phyloP scores from a whole-genome alignment of 2,888 invertebrate genomes.

The Choreutis nemorana region DNA sequence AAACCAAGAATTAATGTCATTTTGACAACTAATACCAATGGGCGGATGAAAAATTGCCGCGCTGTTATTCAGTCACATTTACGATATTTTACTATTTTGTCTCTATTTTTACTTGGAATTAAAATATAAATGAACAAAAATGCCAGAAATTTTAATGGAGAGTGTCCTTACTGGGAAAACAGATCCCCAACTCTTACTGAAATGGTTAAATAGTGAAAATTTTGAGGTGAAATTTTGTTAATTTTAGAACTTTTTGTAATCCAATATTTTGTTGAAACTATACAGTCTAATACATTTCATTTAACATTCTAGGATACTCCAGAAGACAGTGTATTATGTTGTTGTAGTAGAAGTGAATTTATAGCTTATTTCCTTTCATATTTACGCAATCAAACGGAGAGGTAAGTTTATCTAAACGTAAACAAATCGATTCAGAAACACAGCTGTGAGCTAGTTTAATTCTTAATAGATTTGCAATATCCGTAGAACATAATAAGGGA shows the following conservation, averaged over 20 bases:
- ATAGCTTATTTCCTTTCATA: constrained; percentile 65
- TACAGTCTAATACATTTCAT: constrained; percentile 11
- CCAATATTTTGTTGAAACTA: constrained; percentile 12
- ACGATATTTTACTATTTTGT: too few relatives aligned
- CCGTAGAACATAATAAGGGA: too few relatives aligned
- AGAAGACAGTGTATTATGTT: constrained; percentile 39
- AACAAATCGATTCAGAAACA: neutral
- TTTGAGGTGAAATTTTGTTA: constrained; percentile 46
- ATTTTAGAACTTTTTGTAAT: constrained; percentile 8
- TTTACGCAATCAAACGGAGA: constrained; percentile 62
- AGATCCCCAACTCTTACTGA: constrained; percentile 32
- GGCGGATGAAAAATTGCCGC: too few relatives aligned
- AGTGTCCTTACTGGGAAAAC: constrained; percentile 50
- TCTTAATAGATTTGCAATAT: too few relatives aligned
- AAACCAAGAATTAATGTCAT: too few relatives aligned
- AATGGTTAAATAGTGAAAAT: constrained; percentile 50
- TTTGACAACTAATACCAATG: too few relatives aligned
- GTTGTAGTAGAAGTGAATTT: constrained; percentile 57
- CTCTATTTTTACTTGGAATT: too few relatives aligned
- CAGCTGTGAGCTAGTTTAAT: neutral
- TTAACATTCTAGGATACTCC: constrained; percentile 34
- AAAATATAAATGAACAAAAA: constrained; percentile 29
- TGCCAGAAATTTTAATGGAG: constrained; percentile 57
- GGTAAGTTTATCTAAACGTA: constrained; percentile 30
- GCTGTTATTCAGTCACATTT: too few relatives aligned